Evolutionary conservation across 2,113 vertebrate species (phyloP).

Genomic region (Saimiri boliviensis): DNA sequence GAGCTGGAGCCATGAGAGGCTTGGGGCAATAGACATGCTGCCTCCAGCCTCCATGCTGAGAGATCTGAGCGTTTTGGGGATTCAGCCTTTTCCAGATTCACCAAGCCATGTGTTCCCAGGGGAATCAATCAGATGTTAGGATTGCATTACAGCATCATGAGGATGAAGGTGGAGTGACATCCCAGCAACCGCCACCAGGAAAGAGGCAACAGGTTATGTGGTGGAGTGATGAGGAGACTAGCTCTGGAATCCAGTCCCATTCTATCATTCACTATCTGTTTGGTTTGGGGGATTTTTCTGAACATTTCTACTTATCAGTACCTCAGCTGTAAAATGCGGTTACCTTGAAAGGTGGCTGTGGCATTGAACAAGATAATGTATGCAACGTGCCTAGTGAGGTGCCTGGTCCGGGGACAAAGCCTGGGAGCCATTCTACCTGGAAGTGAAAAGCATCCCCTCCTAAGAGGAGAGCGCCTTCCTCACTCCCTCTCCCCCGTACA

Average conservation of each 20-base stretch:
- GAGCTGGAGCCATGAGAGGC: neutral
- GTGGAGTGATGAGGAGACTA: neutral
- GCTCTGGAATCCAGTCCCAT: neutral
- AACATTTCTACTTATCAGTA: neutral
- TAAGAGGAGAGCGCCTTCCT: neutral
- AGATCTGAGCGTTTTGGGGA: neutral
- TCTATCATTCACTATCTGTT: neutral
- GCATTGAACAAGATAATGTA: neutral
- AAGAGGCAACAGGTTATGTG: neutral
- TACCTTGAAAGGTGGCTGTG: neutral
- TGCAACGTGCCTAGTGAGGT: neutral
- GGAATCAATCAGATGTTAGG: neutral
- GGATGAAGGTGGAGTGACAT: neutral
- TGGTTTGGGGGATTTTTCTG: neutral
- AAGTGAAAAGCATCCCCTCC: neutral
- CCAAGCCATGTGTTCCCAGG: neutral
- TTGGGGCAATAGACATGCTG: accelerated
- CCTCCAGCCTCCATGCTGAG: neutral
- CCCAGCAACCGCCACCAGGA: neutral
- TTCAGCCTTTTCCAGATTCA: neutral
- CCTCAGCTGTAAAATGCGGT: neutral
- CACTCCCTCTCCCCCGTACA: neutral
- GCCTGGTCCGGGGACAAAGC: neutral
- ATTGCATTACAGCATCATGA: neutral
- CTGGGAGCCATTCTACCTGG: neutral